Base-by-base conservation (phyloP, 2,888 invertebrate species). In the Acronicta alni region DNA sequence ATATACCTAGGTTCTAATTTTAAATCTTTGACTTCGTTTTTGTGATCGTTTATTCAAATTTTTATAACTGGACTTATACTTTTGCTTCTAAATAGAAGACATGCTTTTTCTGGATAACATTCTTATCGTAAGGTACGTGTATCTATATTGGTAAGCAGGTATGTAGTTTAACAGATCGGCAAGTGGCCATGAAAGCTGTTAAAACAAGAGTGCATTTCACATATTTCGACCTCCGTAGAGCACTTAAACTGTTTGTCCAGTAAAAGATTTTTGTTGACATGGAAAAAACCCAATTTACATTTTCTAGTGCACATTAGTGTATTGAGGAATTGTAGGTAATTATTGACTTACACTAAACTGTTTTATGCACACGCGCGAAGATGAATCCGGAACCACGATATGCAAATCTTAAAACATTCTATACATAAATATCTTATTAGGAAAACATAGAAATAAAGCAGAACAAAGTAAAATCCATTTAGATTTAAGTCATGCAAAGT, bases 131-230 rank as follows among this genome's bases (percentile, higher is more conserved):
- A 30, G 2, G 30, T 12, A 10, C 0, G 2, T 3, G 12, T 12
- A 30, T 12, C 12, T 30, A 30, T 12, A 3, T 30, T 12, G 3
- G 4, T 10, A 30, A 12, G 30, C 12, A 30, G 3, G 3, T 1
- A 26, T 2, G 10, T 10, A 51, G 68, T 57, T 57, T 32, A 62
- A 66, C 62, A 67, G 46, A 41, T 67, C 26, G 26, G 2, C 47
- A 51, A 68, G 61, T 67, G 49, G 23, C 23, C 43, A 52, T 62
- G 44, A 51, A 66, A 68, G 47, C 68, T 62, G 66, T 68, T 68
- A 68, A 68, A 62, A 66, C 57, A 56, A 57, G 62, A 67, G 51
- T 47, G 51, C 35, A 61, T 67, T 67, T 54, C 18, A 49, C 47
- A 48, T 49, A 61, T 55, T 67, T 48, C 18, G 42, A 14, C 15